Evolutionary conservation across 2,797 vertebrate genomes (phyloP), one percentile per base, ranked within the genome.

Genomic region (Dallia pectoralis): DNA sequence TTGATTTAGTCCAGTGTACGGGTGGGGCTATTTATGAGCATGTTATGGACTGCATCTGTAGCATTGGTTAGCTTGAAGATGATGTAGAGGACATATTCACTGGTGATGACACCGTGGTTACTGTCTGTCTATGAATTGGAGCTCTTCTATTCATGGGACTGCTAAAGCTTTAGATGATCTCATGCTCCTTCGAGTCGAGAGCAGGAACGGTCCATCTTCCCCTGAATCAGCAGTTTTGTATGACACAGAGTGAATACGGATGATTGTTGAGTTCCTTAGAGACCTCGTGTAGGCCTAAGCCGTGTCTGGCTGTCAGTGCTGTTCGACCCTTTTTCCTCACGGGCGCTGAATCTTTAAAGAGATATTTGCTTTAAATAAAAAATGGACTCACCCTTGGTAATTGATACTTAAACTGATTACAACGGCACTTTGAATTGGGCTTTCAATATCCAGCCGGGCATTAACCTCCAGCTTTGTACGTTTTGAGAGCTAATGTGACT

Each of bases 151-250:
- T 76, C 70, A 66, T 2, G 70, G 75, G 72, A 77, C 73, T 30
- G 30, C 71, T 84, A 72, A 30, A 65, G 75, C 76, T 84, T 85
- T 80, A 75, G 74, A 83, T 87, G 86, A 89, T 82, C 87, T 88
- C 85, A 86, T 76, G 71, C 81, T 76, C 78, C 74, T 69, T 69
- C 74, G 77, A 75, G 81, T 59, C 75, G 77, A 75, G 81, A 71
- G 83, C 79, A 59, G 86, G 84, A 68, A 16, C 76, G 75, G 77
- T 86, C 71, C 49, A 53, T 64, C 33, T 22, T 29, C 15, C 61
- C 18, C 47, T 61, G 75, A 79, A 74, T 84, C 75, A 73, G 77
- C 85, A 88, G 73, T 78, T 80, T 75, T 81, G 36, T 73, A 27
- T 32, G 15, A 64, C 29, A 33, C 18, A 2, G 47, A 74, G 47